Conservation (phyloP, 2,797 vertebrate genomes). For the Cheirogaleus major region DNA sequence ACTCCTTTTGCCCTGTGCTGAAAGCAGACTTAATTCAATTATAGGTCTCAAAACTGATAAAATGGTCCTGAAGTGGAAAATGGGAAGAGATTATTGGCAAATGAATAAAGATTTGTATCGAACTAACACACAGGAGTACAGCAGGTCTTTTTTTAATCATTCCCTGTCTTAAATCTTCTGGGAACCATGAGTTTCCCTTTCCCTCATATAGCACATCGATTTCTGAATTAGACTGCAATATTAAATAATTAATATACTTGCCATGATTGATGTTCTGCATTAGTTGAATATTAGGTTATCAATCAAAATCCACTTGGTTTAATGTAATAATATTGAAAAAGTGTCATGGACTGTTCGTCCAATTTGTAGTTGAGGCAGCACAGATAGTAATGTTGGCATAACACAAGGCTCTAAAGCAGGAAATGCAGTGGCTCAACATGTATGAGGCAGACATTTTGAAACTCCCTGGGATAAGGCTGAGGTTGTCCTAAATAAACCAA, state of each 20-base stretch:
- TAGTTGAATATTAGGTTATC: slow-evolving; percentile 99
- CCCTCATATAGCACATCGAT: slow-evolving; percentile 93
- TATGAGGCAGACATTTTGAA: slow-evolving; percentile 79
- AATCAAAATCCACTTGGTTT: slow-evolving; percentile 99
- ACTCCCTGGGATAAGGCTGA: slow-evolving; percentile 69
- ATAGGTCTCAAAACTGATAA: slow-evolving; percentile 92
- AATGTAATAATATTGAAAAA: slow-evolving; percentile 99
- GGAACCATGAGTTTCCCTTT: slow-evolving; percentile 90
- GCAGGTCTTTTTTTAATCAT: slow-evolving; percentile 89
- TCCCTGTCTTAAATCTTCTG: slow-evolving; percentile 89
- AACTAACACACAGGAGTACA: slow-evolving; percentile 87
- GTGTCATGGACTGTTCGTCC: slow-evolving; percentile 97
- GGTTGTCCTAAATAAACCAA: slow-evolving; percentile 79
- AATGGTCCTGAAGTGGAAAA: slow-evolving; percentile 90
- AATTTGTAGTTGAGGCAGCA: slow-evolving; percentile 98
- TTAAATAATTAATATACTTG: slow-evolving; percentile 99
- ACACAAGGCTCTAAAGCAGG: slow-evolving; percentile 89
- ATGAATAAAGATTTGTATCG: slow-evolving; percentile 95
- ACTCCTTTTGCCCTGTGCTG: slow-evolving; percentile 85
- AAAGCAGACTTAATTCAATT: slow-evolving; percentile 92
- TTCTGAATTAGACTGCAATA: slow-evolving; percentile 99
- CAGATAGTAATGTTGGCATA: slow-evolving; percentile 93
- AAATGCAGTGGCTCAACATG: slow-evolving; percentile 85
- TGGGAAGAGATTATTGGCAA: slow-evolving; percentile 93
- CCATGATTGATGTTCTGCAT: slow-evolving; percentile 99